phyloP scores from a whole-genome alignment of 2,888 invertebrate species.

The Seladonia tumulorum region DNA sequence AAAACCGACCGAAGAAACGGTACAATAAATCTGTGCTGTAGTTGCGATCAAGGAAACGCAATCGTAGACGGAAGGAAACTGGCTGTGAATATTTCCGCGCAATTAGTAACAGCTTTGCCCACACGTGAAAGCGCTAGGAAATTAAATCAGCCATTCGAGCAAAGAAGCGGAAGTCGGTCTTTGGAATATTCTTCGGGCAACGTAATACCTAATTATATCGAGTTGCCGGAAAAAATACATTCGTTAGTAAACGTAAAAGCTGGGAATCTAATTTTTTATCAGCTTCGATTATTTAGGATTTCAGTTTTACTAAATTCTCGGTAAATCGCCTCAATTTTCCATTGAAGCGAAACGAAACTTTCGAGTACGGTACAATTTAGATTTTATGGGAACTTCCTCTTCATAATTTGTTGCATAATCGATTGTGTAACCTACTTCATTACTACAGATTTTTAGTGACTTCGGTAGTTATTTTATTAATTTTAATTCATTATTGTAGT shows the following conservation, averaged over 20 bases:
- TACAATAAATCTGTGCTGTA: conserved; percentile 22
- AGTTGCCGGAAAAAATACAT: neutral
- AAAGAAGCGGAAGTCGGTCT: conserved; percentile 59
- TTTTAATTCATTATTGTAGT: neutral
- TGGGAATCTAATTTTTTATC: neutral
- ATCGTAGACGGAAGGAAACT: conserved; percentile 67
- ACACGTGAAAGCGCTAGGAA: conserved; percentile 75
- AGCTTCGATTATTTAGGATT: neutral
- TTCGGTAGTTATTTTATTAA: neutral
- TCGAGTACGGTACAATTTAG: neutral
- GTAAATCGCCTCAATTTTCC: neutral
- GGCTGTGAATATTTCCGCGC: conserved; percentile 68
- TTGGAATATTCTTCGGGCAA: conserved; percentile 23
- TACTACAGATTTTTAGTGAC: neutral
- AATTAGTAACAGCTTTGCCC: conserved; percentile 70
- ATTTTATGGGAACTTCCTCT: neutral
- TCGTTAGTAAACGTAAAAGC: neutral
- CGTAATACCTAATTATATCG: conserved; percentile 34
- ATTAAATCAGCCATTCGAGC: conserved; percentile 73
- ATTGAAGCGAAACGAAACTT: neutral
- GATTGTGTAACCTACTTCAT: neutral
- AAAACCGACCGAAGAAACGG: conserved; percentile 34
- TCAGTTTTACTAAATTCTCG: neutral
- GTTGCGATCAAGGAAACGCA: conserved; percentile 55
- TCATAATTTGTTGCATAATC: neutral